A percentile compares a stretch with the other conserved stretches of the same genome.
These are phyloP conservation scores for Copidosoma aretas DNA, from an alignment of 2,888 invertebrate species.

Conservation along the genomic window DNA sequence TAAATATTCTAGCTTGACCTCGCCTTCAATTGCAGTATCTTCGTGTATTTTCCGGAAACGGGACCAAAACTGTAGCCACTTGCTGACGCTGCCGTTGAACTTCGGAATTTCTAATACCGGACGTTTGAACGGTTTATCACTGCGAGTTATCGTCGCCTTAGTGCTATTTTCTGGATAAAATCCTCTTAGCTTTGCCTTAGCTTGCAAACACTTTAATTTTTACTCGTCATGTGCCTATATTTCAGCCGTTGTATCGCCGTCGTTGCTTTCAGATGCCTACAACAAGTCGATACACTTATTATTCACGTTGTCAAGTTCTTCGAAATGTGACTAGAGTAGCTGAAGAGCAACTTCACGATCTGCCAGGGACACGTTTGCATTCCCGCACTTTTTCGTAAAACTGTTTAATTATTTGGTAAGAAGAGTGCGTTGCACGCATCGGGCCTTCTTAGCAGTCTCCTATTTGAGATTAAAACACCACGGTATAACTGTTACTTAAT, in stretches of 20 bases:
- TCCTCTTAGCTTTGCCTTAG: conserved; percentile 21
- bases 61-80: conserved; percentile 48
- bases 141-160: neutral
- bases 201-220: conserved; percentile 25
- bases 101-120: conserved; percentile 44
- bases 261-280: too few species aligned
- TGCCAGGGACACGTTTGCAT: conserved; percentile 11
- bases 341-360: too few species aligned
- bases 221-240: too few species aligned
- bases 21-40: conserved; percentile 36
- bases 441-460: too few species aligned
- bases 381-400: conserved; percentile 27
- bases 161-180: neutral
- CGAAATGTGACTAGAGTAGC: conserved; percentile 32
- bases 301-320: conserved; percentile 32
- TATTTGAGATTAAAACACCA: too few species aligned
- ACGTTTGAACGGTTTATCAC: conserved; percentile 38
- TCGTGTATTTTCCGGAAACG: conserved; percentile 47
- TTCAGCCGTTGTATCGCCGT: too few species aligned
- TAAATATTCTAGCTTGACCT: conserved; percentile 48
- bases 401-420: conserved; percentile 32
- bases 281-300: too few species aligned
- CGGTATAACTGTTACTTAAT: too few species aligned
- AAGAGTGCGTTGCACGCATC: neutral
- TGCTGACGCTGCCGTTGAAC: conserved; percentile 44